Evolutionary conservation across 2,888 invertebrate species (phyloP).

Genomic region (Zaprionus lineosus): DNA sequence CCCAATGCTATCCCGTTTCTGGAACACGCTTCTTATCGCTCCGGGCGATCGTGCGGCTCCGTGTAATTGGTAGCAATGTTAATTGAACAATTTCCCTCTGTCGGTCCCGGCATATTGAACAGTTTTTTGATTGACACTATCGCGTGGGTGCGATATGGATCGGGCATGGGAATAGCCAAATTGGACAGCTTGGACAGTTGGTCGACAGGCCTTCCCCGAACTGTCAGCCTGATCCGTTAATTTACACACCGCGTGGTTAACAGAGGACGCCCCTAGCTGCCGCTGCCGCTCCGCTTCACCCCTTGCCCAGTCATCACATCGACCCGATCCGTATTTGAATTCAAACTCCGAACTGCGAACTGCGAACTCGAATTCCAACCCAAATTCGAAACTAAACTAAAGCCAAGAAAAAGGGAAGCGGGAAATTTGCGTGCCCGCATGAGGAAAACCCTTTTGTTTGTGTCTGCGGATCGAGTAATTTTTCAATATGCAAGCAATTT

Average conservation of each 20-base stretch:
- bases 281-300: conserved; percentile 26
- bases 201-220: conserved; percentile 21
- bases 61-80: conserved; percentile 63
- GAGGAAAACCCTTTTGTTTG: conserved; percentile 47
- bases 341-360: no score
- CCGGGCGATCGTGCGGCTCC: conserved; percentile 33
- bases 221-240: conserved; percentile 31
- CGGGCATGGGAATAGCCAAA: conserved; percentile 9
- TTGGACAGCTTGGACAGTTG: conserved; percentile 44
- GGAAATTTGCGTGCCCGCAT: conserved; percentile 24
- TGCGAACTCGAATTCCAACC: no score
- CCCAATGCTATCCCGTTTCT: conserved; percentile 36
- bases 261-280: conserved; percentile 1
- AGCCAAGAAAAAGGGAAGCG: conserved; percentile 8
- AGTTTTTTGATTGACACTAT: conserved; percentile 78
- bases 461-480: conserved; percentile 24
- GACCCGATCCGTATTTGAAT: no score
- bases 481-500: conserved; percentile 56
- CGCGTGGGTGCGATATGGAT: conserved; percentile 73
- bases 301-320: no score
- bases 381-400: conserved; percentile 9
- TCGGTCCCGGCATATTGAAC: conserved; percentile 45
- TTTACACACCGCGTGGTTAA: conserved; percentile 37
- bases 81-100: conserved; percentile 57
- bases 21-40: conserved; percentile 43